Base-by-base conservation (phyloP, 1,140 invertebrate genomes). In the Temnothorax curvispinosus region DNA sequence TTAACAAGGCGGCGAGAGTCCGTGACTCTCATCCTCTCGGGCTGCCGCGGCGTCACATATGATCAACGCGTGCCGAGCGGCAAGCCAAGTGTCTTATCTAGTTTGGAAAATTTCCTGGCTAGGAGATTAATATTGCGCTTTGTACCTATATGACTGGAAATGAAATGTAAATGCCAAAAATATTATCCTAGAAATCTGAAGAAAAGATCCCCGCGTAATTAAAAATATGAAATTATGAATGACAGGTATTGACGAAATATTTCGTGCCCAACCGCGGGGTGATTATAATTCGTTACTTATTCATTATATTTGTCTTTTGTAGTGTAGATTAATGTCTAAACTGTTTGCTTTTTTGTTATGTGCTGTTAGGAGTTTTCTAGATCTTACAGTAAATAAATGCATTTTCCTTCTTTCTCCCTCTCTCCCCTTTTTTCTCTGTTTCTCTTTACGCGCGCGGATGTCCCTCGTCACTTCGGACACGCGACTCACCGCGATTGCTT, bases 401-500 rank as follows among this genome's bases (percentile, higher is more conserved):
- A 32, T 58, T 56, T 44, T 64, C 8, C 11, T 11, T 58, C n/a
- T 76, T 0, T 65, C 44, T 13, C 13, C 1, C 35, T 72, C 38
- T 47, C 15, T 44, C 35, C 27, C 9, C 27, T 6, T 4, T 1
- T 21, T 15, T 32, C 75, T 62, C 15, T 32, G 6, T 32, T 15
- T 58, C 15, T 44, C 27, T 60, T 21, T 35, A 41, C 54, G 27
- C 21, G 64, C 35, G 64, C 54, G 69, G 69, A 84, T 84, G 56
- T 84, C 44, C 44, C 80, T 84, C 80, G 69, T 84, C 80, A 74
- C 69, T 60, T 84, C 54, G 69, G 80, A 84, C 80, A 84, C 80
- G 80, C 80, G 80, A 84, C 80, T 82, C 80, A 41, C 41, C 78
- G 67, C 69, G 67, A 82, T 82, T 84, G 69, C 80, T 84, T 84